Base-by-base conservation (phyloP, 1,140 invertebrate genomes). In the Drosophila eugracilis region DNA sequence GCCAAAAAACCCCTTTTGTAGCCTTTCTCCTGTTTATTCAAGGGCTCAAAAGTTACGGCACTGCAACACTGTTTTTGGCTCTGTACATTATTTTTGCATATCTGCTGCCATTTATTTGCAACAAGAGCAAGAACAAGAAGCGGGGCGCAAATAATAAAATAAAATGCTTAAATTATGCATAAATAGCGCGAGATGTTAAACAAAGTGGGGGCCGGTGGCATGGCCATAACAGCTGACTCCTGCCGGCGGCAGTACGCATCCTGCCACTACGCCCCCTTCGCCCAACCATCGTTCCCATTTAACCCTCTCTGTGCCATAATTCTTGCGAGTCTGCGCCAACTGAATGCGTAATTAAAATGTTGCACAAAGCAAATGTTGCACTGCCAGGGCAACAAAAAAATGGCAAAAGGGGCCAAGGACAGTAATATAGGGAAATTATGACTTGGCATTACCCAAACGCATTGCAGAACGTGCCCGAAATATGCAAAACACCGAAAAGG, bases 321-420 rank as follows among this genome's bases (percentile, higher is more conserved):
- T 73, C 34, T 39, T 63, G 41, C 39, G 34, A 58, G 74, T 62
- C 50, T 75, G 60, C 59, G 66, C 66, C 55, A 88, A 90, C 74
- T 86, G 77, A 81, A 89, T 81, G 74, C 75, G 80, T 81, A 86
- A 90, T 89, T 81, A 89, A 89, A 89, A 81, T 73, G 77, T 70
- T 75, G 48, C 65, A 78, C 71, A 74, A 74, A 74, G 70, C 70
- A 73, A 67, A 67, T 67, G 63, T 67, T 67, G 53, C 62, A 60
- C 65, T 85, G 59, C 55, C 60, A 52, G 32, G 44, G 28, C n/a
- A 70, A 50, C 30, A 62, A 58, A 44, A 55, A 48, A 67, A 67
- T 30, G 32, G 10, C 24, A 26, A 21, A 54, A 53, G 50, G 24
- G 53, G 37, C 49, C 54, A 75, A 71, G 70, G 79, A 71, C 54